Conservation (phyloP, 2,888 invertebrate species). For the Sepiola atlantica region DNA sequence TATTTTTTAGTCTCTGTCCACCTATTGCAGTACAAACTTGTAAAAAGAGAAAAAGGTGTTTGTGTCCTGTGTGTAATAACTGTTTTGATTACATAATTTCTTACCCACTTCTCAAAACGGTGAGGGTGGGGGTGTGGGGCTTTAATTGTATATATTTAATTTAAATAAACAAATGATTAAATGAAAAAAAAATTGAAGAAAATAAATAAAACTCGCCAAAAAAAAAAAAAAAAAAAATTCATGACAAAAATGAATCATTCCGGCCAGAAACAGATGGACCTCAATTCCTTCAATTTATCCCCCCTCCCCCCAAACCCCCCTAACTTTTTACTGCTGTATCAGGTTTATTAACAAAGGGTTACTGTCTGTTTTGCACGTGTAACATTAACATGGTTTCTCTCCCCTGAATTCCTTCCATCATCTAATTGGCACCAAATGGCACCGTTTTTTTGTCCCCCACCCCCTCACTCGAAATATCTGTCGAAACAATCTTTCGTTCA, state of each 20-base stretch:
- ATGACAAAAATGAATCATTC: background rate
- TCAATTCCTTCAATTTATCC: background rate
- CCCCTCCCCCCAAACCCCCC: too few relatives aligned
- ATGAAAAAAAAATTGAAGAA: background rate
- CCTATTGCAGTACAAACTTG: background rate
- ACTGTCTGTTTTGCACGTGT: background rate
- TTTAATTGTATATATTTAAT: background rate
- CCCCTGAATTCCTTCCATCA: background rate
- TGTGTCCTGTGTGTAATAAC: background rate
- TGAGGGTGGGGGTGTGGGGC: background rate
- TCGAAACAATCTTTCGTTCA: background rate
- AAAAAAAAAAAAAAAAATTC: background rate
- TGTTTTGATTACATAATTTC: background rate
- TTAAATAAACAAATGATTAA: background rate
- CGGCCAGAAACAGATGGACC: background rate
- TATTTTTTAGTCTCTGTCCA: background rate
- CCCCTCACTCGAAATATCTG: background rate
- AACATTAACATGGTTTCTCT: background rate
- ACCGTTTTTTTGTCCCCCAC: background rate
- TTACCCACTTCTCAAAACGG: background rate
- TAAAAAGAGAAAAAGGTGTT: background rate
- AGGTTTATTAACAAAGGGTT: background rate
- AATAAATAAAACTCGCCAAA: background rate
- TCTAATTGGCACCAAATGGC: background rate
- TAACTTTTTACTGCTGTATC: background rate